phyloP scores from a whole-genome alignment of 30 jellyfish, hydroid and myxozoan species.

The Morbakka virulenta region DNA sequence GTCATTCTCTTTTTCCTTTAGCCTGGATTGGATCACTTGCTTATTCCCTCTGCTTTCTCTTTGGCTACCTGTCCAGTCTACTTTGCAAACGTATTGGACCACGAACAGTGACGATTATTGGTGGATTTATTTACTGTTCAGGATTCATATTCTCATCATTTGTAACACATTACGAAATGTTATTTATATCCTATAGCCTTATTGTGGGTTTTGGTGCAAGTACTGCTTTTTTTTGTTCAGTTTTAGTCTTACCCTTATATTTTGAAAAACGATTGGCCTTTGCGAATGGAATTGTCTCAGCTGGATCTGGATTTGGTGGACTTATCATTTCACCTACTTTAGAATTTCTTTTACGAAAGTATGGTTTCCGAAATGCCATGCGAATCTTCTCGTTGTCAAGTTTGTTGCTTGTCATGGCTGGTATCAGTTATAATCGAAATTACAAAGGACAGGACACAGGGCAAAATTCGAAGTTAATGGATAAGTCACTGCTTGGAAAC shows the following conservation, averaged over 20 bases:
- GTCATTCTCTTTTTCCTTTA: not conserved
- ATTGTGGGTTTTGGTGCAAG: conserved; percentile 21
- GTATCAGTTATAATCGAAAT: no score
- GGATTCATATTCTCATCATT: conserved; percentile 19
- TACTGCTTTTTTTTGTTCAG: conserved; percentile 18
- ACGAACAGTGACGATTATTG: conserved; percentile 10
- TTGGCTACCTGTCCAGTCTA: conserved; percentile 6
- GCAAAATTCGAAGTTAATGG: no score
- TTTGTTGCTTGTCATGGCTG: conserved; percentile 20
- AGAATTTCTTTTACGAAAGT: not conserved
- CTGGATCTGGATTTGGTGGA: conserved; percentile 52
- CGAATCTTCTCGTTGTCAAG: conserved; percentile 3
- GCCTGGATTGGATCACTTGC: conserved; percentile 58
- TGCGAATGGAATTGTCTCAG: conserved; percentile 36
- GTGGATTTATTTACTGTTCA: conserved; percentile 26
- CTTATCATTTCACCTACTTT: conserved; percentile 16
- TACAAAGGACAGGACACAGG: no score
- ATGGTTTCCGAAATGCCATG: conserved; percentile 19
- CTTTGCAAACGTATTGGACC: conserved; percentile 33
- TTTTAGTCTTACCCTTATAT: conserved; percentile 18
- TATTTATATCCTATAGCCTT: conserved; percentile 9
- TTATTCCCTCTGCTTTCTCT: conserved; percentile 9
- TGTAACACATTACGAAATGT: not conserved
- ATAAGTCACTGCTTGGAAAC: no score
- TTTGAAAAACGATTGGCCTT: conserved; percentile 2